Percentiles rank a stretch among this genome's conserved stretches.
Conservation (phyloP, 1,140 invertebrate species). For the Ephestia elutella region DNA sequence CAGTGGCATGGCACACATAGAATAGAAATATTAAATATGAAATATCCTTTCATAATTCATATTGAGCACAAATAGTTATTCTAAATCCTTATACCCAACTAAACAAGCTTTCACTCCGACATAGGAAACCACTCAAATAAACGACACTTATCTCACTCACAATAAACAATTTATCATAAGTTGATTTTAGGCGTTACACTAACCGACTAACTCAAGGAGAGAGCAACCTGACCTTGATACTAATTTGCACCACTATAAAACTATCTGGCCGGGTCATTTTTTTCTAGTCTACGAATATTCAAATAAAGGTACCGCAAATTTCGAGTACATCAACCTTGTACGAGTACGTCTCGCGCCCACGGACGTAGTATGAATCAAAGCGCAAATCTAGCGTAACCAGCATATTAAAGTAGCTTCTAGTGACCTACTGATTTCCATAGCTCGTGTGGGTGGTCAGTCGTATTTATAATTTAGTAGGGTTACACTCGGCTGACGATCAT, state of each 20-base stretch:
- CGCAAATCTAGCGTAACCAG: slow-evolving; percentile 47
- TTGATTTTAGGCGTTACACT: slow-evolving; percentile 71
- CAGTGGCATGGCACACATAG: too few species aligned
- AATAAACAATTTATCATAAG: slow-evolving; percentile 70
- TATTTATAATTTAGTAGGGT: slow-evolving; percentile 2
- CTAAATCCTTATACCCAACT: slow-evolving; percentile 32
- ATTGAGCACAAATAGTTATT: slow-evolving; percentile 20
- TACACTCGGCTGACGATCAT: not conserved
- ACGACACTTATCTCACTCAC: slow-evolving; percentile 64
- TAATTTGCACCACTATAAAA: slow-evolving; percentile 54
- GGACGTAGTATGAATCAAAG: slow-evolving; percentile 51
- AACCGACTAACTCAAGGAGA: slow-evolving; percentile 64
- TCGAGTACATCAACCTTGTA: slow-evolving; percentile 67
- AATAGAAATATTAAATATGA: too few species aligned
- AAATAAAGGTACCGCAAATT: slow-evolving; percentile 69
- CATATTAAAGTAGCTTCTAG: slow-evolving; percentile 48
- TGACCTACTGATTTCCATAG: slow-evolving; percentile 70
- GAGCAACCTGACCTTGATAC: slow-evolving; percentile 67
- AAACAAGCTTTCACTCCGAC: slow-evolving; percentile 61
- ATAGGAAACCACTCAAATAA: slow-evolving; percentile 61
- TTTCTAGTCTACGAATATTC: slow-evolving; percentile 59
- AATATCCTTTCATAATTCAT: not conserved
- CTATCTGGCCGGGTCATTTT: slow-evolving; percentile 61
- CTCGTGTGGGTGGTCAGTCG: slow-evolving; percentile 42
- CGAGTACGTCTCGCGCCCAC: slow-evolving; percentile 52